phyloP scores from a whole-genome alignment of 2,113 vertebrate genomes.

The Abramis brama region DNA sequence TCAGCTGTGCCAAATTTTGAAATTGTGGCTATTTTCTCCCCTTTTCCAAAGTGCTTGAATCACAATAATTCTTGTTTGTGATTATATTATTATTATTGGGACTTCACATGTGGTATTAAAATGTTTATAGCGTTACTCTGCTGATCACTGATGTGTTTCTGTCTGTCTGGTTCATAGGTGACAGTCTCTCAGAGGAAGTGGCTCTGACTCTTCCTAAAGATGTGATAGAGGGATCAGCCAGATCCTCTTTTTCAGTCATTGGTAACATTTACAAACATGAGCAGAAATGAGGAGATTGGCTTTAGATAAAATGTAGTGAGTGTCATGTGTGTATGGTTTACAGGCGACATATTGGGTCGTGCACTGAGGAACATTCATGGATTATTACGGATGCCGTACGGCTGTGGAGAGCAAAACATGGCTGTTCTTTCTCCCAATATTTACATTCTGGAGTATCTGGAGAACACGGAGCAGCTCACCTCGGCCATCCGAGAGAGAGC shows the following conservation, averaged over 20 bases:
- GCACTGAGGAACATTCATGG: conserved; percentile 76
- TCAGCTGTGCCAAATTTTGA: no score
- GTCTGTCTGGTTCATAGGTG: conserved; percentile 21
- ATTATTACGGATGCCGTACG: conserved; percentile 81
- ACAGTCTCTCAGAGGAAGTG: conserved; percentile 41
- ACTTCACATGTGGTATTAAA: no score
- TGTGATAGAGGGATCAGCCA: conserved; percentile 73
- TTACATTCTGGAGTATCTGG: conserved; percentile 79
- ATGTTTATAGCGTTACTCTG: background rate
- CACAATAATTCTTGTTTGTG: no score
- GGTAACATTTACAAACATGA: conserved; percentile 69
- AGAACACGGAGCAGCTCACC: conserved; percentile 68
- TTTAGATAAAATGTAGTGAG: background rate
- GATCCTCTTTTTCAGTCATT: conserved; percentile 78
- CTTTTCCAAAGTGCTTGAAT: no score
- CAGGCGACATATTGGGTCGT: conserved; percentile 80
- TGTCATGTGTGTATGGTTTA: background rate
- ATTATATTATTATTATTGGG: no score
- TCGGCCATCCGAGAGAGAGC: conserved; percentile 51
- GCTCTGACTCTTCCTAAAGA: conserved; percentile 59
- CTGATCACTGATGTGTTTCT: background rate
- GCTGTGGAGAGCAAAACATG: conserved; percentile 86
- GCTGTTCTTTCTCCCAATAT: conserved; percentile 81
- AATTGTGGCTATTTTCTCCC: no score
- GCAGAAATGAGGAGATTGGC: background rate